Evolutionary conservation across 2,113 vertebrate genomes (phyloP).

Genomic region (Cathartes aura): DNA sequence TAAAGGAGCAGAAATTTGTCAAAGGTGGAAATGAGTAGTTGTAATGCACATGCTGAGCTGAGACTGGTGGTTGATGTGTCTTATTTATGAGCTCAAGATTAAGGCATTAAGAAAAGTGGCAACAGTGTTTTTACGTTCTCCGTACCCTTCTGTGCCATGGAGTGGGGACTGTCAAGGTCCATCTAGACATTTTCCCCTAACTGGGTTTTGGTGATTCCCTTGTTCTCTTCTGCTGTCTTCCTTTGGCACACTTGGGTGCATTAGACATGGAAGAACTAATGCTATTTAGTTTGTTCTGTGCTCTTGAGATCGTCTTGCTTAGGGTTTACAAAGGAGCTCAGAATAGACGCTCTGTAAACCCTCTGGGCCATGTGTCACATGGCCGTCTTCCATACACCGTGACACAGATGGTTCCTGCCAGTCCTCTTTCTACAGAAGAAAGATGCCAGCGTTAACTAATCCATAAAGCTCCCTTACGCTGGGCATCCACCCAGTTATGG

Average conservation of each 20-base stretch:
- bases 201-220: background rate
- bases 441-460: constrained; percentile 30
- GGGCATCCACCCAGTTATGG: constrained; percentile 15
- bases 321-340: background rate
- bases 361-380: background rate
- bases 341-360: constrained; percentile 19
- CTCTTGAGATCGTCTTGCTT: background rate
- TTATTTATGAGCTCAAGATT: background rate
- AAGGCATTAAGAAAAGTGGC: background rate
- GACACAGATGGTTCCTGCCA: constrained; percentile 31
- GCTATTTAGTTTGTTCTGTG: background rate
- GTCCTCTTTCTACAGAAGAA: background rate
- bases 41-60: background rate
- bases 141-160: rapidly evolving
- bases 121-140: background rate
- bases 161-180: background rate
- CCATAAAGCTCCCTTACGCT: background rate
- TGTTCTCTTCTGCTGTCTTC: background rate
- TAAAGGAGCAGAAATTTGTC: background rate
- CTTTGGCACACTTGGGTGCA: background rate
- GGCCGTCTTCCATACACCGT: background rate
- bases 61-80: background rate
- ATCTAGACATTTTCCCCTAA: background rate
- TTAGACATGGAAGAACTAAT: background rate
- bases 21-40: background rate